These are phyloP conservation scores for Argyrosomus regius DNA, from an alignment of 2,797 vertebrate genomes.

Conservation along the genomic window DNA sequence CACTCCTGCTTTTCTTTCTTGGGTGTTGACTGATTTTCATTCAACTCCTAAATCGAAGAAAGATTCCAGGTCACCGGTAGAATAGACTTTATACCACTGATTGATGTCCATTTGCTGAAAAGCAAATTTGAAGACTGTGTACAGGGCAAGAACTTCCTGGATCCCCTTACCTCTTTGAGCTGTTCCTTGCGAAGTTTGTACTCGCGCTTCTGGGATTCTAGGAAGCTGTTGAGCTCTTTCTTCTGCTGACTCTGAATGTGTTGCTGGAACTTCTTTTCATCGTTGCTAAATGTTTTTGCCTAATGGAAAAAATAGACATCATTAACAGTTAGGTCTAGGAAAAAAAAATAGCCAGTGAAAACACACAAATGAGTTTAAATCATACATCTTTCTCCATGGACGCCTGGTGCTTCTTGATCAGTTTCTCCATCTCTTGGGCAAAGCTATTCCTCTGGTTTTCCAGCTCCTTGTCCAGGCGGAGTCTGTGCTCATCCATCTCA, in stretches of 20 bases:
- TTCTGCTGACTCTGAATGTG: slow-evolving; percentile 99
- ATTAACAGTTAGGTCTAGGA: slow-evolving; percentile 10
- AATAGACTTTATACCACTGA: neutral
- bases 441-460: slow-evolving; percentile 98
- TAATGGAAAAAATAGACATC: slow-evolving; percentile 59
- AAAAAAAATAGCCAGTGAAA: neutral
- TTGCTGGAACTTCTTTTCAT: slow-evolving; percentile 99
- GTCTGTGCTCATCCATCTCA: slow-evolving; percentile 98
- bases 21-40: slow-evolving; percentile 98
- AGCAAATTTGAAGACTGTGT: neutral
- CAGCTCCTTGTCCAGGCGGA: slow-evolving; percentile 98
- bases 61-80: neutral
- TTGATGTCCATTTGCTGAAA: neutral
- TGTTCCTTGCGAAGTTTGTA: slow-evolving; percentile 99
- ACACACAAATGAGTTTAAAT: slow-evolving; percentile 2
- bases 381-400: slow-evolving; percentile 98
- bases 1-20: slow-evolving; percentile 99
- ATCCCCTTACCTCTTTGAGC: slow-evolving; percentile 92
- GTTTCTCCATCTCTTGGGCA: slow-evolving; percentile 97
- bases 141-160: neutral
- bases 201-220: slow-evolving; percentile 97
- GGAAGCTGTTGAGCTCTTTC: slow-evolving; percentile 96
- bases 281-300: slow-evolving; percentile 95
- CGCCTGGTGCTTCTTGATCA: slow-evolving; percentile 97
- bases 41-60: slow-evolving; percentile 89